Percentiles rank a stretch among this genome's conserved stretches.
These are phyloP conservation scores for Esox masquinongy DNA, from an alignment of 2,797 vertebrate species.

Conservation along the genomic window DNA sequence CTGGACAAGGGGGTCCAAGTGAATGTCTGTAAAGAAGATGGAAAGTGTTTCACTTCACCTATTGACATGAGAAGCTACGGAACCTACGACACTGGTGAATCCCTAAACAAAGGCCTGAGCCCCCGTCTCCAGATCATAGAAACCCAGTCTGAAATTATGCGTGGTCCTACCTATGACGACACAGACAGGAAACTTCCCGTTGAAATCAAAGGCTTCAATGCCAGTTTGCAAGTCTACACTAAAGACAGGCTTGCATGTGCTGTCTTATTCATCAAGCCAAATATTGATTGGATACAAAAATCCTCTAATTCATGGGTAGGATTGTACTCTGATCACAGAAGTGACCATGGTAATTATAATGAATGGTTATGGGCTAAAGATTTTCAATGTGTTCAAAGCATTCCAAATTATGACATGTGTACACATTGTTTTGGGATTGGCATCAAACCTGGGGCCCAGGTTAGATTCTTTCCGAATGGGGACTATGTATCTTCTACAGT, in stretches of 20 bases:
- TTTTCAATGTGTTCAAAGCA: background rate
- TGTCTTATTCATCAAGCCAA: background rate
- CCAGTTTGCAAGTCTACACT: conserved; percentile 11
- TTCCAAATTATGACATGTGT: background rate
- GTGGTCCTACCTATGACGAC: background rate
- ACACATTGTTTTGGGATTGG: background rate
- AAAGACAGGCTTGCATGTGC: background rate
- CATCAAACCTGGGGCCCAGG: background rate
- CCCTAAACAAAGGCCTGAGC: background rate
- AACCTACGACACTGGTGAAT: background rate
- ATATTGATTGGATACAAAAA: conserved; percentile 9
- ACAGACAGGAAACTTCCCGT: background rate
- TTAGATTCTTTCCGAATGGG: too few relatives aligned
- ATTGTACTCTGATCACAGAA: background rate
- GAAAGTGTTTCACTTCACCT: background rate
- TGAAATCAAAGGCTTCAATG: background rate
- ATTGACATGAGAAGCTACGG: background rate
- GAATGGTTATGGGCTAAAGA: background rate
- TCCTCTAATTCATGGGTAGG: conserved; percentile 7
- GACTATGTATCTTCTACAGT: too few relatives aligned
- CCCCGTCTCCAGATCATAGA: background rate
- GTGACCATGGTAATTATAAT: background rate
- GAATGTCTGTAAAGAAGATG: background rate
- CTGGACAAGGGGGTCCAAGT: background rate
- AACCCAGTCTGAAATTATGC: background rate